Evolutionary conservation across 1,140 invertebrate species (phyloP).

Genomic region (Mercenaria mercenaria): DNA sequence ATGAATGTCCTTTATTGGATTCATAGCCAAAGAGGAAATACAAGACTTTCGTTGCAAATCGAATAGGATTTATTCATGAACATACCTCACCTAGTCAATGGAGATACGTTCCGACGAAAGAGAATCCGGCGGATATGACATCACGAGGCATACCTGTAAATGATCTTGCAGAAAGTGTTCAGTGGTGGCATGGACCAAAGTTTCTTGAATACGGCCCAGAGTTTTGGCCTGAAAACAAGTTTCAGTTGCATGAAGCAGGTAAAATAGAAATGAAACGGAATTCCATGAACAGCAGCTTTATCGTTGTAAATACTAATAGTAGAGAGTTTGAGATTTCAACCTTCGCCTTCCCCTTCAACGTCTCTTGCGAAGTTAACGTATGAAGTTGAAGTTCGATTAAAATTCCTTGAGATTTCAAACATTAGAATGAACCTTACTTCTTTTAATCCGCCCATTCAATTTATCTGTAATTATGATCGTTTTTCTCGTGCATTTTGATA

Average conservation of each 20-base stretch:
- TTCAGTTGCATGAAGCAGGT: neutral
- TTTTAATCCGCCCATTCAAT: too few species aligned
- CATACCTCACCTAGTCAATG: slow-evolving; percentile 42
- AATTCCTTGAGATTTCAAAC: too few species aligned
- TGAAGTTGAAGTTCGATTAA: too few species aligned
- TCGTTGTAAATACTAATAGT: neutral
- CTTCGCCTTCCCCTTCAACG: too few species aligned
- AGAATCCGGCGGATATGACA: slow-evolving; percentile 61
- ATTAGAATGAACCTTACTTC: too few species aligned
- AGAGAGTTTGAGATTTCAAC: too few species aligned
- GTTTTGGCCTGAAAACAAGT: slow-evolving; percentile 1
- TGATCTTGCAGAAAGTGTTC: neutral
- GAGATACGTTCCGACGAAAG: slow-evolving; percentile 51
- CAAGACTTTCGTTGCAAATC: slow-evolving; percentile 51
- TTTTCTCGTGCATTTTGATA: too few species aligned
- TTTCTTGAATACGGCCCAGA: neutral
- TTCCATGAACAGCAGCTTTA: neutral
- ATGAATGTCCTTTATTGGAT: slow-evolving; percentile 69
- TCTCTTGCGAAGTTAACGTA: too few species aligned
- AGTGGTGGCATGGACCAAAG: slow-evolving; percentile 52
- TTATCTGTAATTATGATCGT: too few species aligned
- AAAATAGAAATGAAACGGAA: slow-evolving; percentile 2
- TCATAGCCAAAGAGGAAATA: slow-evolving; percentile 5
- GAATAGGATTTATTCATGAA: slow-evolving; percentile 26
- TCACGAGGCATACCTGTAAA: neutral